Conservation (phyloP, 2,113 vertebrate species). For the human region DNA sequence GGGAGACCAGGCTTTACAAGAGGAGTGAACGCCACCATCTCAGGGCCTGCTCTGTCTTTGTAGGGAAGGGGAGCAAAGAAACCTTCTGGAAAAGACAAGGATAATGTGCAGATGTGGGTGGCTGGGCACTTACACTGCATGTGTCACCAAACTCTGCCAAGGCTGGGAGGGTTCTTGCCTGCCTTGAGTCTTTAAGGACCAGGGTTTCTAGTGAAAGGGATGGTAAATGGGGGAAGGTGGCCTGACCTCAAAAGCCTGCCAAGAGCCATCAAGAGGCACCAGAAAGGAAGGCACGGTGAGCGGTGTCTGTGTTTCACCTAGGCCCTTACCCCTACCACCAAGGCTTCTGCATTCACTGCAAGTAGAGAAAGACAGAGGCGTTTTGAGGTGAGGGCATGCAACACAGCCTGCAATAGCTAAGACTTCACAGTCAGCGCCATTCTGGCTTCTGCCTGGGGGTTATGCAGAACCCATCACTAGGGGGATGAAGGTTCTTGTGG, state of each 20-base stretch:
- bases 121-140: not conserved
- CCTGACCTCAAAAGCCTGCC: not conserved
- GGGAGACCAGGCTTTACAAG: not conserved
- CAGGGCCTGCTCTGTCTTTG: not conserved
- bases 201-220: not conserved
- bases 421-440: fast-evolving
- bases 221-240: not conserved
- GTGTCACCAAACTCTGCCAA: not conserved
- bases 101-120: not conserved
- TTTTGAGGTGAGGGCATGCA: not conserved
- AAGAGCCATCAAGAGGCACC: not conserved
- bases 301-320: no score
- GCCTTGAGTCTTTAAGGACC: not conserved
- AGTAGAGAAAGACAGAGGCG: not conserved
- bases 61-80: not conserved
- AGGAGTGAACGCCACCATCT: fast-evolving
- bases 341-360: no score
- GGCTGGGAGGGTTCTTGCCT: not conserved
- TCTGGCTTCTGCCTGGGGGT: not conserved
- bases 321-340: not conserved
- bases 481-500: not conserved
- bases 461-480: not conserved
- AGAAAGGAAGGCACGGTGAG: not conserved
- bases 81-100: not conserved
- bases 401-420: fast-evolving